Base-by-base conservation (phyloP, 2,888 invertebrate genomes). In the Pterobdella sp. region DNA sequence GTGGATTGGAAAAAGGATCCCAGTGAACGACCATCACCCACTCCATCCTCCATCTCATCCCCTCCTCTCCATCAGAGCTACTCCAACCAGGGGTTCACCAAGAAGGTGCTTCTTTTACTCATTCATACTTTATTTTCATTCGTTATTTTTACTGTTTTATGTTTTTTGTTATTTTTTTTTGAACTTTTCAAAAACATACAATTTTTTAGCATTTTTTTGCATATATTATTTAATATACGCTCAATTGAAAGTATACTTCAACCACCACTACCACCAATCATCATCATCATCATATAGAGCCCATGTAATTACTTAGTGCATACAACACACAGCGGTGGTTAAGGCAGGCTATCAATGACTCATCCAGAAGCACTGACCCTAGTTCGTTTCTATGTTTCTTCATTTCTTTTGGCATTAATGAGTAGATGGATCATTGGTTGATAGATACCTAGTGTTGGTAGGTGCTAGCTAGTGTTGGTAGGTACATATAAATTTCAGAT, bases 281-380 rank as follows among this genome's bases (percentile, higher is more conserved):
- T n/a, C 52, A 49, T 49, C n/a, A 49, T 49, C 52, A n/a, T n/a
- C 52, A 49, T 49, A 14, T n/a, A 14, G 14, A 14, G n/a, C 52
- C 52, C 14, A 14, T 49, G n/a, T 49, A 49, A 14, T n/a, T 49
- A n/a, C 52, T 49, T 14, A 49, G 14, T 18, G 52, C 52, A 49
- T 18, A 14, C 10, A 7, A 63, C 10, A 7, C 32, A n/a, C 73
- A 73, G 73, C 52, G 73, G 37, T 73, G 73, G 73, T 37, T 73
- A 31, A 34, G 68, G 34, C 73, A 73, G 64, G 73, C 73, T 14
- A 73, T 73, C 63, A 73, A 69, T 18, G 73, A 73, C 31, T 69
- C 69, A 26, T 35, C 63, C 4, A 56, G 68, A 37, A 56, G 60
- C 34, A 34, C 70, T 56, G 56, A 26, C 1, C 52, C 70, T 14